Percentiles rank a stretch among this genome's conserved stretches.
These are phyloP conservation scores for Caenorhabditis doughertyi DNA, from an alignment of 2,888 invertebrate genomes.

Conservation along the genomic window DNA sequence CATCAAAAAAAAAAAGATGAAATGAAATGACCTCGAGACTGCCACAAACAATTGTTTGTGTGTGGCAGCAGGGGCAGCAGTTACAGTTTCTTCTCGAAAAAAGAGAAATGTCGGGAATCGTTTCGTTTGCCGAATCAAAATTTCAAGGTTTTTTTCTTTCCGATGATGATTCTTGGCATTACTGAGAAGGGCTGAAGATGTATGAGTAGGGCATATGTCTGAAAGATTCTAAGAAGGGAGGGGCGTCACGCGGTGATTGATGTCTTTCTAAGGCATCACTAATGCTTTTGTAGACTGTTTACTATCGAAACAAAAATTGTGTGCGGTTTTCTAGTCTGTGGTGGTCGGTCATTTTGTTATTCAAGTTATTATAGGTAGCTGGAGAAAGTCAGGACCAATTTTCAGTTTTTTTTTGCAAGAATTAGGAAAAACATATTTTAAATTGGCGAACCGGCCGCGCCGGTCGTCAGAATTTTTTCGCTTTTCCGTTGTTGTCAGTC, in stretches of 20 bases:
- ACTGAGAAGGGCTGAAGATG: background rate
- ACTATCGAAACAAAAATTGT: background rate
- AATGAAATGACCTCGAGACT: slow-evolving; percentile 27
- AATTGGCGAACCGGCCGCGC: too few species aligned
- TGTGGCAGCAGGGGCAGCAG: background rate
- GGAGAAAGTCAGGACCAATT: too few species aligned
- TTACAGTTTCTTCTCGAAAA: slow-evolving; percentile 22
- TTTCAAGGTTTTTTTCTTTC: slow-evolving; percentile 7
- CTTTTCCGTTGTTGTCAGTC: too few species aligned
- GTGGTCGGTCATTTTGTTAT: background rate
- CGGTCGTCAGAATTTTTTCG: too few species aligned
- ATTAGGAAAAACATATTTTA: too few species aligned
- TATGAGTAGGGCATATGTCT: background rate
- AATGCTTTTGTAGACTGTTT: slow-evolving; percentile 9
- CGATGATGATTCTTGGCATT: background rate
- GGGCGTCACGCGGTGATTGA: slow-evolving; percentile 21
- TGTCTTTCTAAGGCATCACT: slow-evolving; percentile 18
- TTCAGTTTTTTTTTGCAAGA: too few species aligned
- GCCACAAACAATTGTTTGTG: too few species aligned
- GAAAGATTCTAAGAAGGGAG: background rate
- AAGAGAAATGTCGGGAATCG: background rate
- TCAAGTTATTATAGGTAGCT: background rate
- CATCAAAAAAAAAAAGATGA: slow-evolving; percentile 3
- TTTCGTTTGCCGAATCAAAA: slow-evolving; percentile 33
- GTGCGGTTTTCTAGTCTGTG: background rate